Evolutionary conservation across 2,113 vertebrate species (phyloP), one percentile per base, ranked within the genome.

Genomic region (Aleadryas rufinucha): DNA sequence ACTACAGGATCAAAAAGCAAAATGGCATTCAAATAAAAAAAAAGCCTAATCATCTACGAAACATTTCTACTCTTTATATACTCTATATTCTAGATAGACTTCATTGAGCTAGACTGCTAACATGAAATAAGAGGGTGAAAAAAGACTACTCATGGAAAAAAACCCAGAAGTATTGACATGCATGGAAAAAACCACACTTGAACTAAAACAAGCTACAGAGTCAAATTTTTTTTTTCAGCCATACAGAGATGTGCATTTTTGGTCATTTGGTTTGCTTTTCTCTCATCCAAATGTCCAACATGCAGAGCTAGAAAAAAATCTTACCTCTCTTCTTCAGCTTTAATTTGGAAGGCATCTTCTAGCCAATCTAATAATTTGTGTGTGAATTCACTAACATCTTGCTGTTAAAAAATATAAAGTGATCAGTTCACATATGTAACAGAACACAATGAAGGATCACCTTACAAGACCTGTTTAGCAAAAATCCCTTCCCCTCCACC

Each of bases 341-440:
- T 99, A 97, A 99, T 99, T 98, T 99, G 99, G 97, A 99, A 99
- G 91, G 99, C 99, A 70, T 99, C 99, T 98, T 99, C 99, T 97
- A 99, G 97, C 99, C 99, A 99, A 95, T 99, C 99, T 95, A 99
- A 93, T 84, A 99, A 98, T 94, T 99, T 99, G 97, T 99, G 99
- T 80, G 99, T 99, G 97, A 99, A 99, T 97, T 99, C 99, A 86
- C 99, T 99, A 86, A 99, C 99, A 11, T 99, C 99, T 98, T 99
- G 99, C 99, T 99, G 98, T 98, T 96, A 79, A 89, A 90, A 92
- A 90, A 85, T 22, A 96, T 19, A 89, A 45, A 96, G n/a, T 9
- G 1, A 81, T 78, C 53, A 93, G 69, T 45, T 81, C n/a, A 53
- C 6, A 49, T 18, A 68, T 6, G 9, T 31, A 93, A 82, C 28